Evolutionary conservation across 1,140 invertebrate genomes (phyloP), one percentile per base, ranked within the genome.

Genomic region (Hycleus phaleratus): DNA sequence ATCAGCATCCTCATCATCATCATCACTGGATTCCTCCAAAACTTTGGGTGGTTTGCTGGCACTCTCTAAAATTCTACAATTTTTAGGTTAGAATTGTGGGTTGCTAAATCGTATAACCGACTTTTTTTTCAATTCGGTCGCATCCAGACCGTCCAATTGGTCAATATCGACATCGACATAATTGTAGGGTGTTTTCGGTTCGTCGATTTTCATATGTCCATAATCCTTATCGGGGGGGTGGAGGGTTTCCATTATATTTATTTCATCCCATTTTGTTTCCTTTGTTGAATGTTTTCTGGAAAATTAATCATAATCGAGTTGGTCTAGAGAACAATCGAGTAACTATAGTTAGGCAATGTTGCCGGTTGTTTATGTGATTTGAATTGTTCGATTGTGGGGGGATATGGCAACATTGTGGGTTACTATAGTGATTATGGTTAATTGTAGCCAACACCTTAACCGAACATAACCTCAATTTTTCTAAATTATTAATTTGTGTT

Each of bases 181-280:
- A 73, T 86, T 90, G 70, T 88, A 99, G 2, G 97, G 97, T 7
- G 97, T 99, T 78, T 97, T 93, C 39, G 95, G 93, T 75, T 98
- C 96, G 68, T 97, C 93, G 54, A 98, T 95, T 80, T 99, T 99
- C 94, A 99, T 99, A 71, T 97, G 94, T 7, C 97, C 97, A 78
- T 99, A 99, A 78, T 98, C 96, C 78, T 99, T 99, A 72, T 95
- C 95, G 26, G 90, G 77, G 42, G 97, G 97, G 82, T 99, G 97
- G 69, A 95, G 84, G 3, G 97, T 99, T 56, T 95, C 94, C 66
- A 98, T 81, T 60, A 99, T 98, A 77, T 99, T 99, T 86, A 98
- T 95, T 80, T 99, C 96, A 79, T 99, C 97, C 82, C 95, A 98
- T 81, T 95, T 91, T 74, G 91, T 93, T 74, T 85, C 86, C 77